phyloP scores from a whole-genome alignment of 2,113 vertebrate genomes.

The Lepus europaeus region DNA sequence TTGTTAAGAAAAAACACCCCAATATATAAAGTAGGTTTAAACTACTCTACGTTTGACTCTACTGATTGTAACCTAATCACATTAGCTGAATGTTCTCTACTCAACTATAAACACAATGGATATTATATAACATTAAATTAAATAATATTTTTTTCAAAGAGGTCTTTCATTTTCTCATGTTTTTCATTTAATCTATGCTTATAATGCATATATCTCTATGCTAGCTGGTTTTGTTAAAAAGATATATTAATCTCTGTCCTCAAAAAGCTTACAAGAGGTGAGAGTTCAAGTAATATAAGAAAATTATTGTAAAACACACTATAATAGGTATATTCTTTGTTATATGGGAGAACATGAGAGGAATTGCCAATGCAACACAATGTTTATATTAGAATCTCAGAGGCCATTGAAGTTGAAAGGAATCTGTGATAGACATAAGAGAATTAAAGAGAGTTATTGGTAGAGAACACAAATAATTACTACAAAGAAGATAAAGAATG shows the following conservation, averaged over 20 bases:
- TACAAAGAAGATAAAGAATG: constrained; percentile 50
- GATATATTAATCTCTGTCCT: not conserved
- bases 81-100: not conserved
- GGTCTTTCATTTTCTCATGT: constrained; percentile 8
- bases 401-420: not conserved
- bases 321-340: not conserved
- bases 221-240: not conserved
- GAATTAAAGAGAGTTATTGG: not conserved
- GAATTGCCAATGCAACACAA: not conserved
- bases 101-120: not conserved
- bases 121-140: not conserved
- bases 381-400: not conserved
- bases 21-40: not conserved
- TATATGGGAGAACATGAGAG: not conserved
- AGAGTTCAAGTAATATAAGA: not conserved
- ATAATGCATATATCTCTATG: not conserved
- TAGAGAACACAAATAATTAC: not conserved
- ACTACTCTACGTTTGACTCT: not conserved
- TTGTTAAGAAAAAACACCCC: not conserved
- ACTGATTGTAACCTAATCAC: not conserved
- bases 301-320: not conserved
- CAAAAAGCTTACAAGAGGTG: not conserved
- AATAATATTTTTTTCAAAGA: not conserved
- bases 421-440: constrained; percentile 45
- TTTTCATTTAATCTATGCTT: not conserved